A percentile compares a stretch with the other conserved stretches of the same genome.
Conservation (phyloP, 2,888 invertebrate genomes). For the Glaucopsyche alexis region DNA sequence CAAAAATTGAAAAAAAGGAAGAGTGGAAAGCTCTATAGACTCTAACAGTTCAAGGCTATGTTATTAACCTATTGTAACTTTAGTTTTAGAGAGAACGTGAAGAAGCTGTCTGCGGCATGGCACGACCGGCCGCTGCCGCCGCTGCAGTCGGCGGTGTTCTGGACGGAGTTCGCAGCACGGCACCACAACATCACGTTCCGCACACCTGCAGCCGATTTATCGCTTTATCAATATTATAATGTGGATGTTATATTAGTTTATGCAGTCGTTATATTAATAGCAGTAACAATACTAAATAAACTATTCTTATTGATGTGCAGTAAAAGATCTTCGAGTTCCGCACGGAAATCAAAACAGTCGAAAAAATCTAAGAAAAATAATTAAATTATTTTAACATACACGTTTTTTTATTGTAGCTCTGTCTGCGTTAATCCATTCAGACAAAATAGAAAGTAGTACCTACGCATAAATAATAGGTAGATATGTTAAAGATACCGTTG, state of each 20-base stretch:
- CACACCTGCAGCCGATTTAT: slow-evolving; percentile 76
- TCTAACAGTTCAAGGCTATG: no score
- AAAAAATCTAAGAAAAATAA: slow-evolving; percentile 41
- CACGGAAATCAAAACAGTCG: slow-evolving; percentile 35
- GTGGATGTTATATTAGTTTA: slow-evolving; percentile 53
- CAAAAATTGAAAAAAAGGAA: no score
- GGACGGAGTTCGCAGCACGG: slow-evolving; percentile 82
- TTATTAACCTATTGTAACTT: slow-evolving; percentile 39
- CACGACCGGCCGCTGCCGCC: slow-evolving; percentile 80
- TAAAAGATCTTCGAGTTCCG: slow-evolving; percentile 27
- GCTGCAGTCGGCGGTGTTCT: slow-evolving; percentile 81
- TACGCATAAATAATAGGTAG: no score
- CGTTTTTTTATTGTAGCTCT: background rate
- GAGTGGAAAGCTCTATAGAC: no score
- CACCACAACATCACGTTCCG: slow-evolving; percentile 71
- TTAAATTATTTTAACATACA: slow-evolving; percentile 20
- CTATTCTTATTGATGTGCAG: slow-evolving; percentile 39
- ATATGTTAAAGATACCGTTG: no score
- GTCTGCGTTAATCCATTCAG: background rate
- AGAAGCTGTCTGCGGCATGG: slow-evolving; percentile 75
- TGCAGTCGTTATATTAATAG: slow-evolving; percentile 39
- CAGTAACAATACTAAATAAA: slow-evolving; percentile 39
- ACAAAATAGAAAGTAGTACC: no score
- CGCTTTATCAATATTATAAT: slow-evolving; percentile 73
- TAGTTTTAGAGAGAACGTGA: slow-evolving; percentile 66